These are phyloP conservation scores for Anaspis maculata DNA, from an alignment of 2,888 invertebrate species.

Conservation along the genomic window DNA sequence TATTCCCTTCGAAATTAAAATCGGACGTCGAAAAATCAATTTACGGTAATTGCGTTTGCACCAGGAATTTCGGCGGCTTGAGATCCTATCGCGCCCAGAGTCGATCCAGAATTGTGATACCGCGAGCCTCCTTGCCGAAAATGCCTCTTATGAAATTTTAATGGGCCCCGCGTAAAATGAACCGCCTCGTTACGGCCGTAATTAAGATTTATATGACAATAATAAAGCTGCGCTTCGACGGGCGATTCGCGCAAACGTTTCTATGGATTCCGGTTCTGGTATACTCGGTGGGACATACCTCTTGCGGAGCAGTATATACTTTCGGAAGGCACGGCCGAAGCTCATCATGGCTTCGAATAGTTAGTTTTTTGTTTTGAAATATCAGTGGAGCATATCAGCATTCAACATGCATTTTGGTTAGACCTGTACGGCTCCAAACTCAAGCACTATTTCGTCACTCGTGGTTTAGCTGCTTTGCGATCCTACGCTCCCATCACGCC, in stretches of 20 bases:
- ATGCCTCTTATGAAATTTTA: constrained; percentile 22
- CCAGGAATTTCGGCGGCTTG: constrained; percentile 21
- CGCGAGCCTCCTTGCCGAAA: constrained; percentile 13
- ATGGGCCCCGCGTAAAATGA: constrained; percentile 18
- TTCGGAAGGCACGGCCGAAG: too few relatives aligned
- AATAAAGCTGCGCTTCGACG: constrained; percentile 7
- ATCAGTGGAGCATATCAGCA: too few relatives aligned
- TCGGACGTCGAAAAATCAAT: constrained; percentile 34
- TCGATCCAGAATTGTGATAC: constrained; percentile 21
- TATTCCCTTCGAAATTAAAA: constrained; percentile 34
- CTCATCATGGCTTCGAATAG: too few relatives aligned
- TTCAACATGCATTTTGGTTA: too few relatives aligned
- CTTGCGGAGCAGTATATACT: too few relatives aligned
- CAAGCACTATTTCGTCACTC: too few relatives aligned
- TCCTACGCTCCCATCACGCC: too few relatives aligned
- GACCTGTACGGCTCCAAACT: too few relatives aligned
- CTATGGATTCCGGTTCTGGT: too few relatives aligned
- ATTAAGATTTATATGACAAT: constrained; percentile 22
- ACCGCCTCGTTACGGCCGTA: constrained; percentile 17
- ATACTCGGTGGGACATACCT: too few relatives aligned
- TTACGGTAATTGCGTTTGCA: constrained; percentile 34
- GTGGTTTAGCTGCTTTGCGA: too few relatives aligned
- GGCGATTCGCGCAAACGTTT: constrained; percentile 10
- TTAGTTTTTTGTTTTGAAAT: too few relatives aligned
- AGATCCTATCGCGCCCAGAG: constrained; percentile 22